phyloP scores from a whole-genome alignment of 2,797 vertebrate genomes.

The Hoplostethus mediterraneus region DNA sequence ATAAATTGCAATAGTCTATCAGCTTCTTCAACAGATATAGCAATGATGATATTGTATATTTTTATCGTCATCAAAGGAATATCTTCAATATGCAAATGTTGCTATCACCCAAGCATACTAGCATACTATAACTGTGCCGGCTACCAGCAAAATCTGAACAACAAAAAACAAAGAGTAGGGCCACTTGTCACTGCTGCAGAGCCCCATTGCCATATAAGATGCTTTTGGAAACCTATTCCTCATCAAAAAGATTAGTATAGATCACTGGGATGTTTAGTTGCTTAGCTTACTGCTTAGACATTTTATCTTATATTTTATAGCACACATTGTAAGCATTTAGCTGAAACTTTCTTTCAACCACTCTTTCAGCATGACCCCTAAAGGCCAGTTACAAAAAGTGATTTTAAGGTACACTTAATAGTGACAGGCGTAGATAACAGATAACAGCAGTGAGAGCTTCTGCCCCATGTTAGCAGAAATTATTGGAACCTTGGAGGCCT shows the following conservation, averaged over 20 bases:
- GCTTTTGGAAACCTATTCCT: too few species aligned
- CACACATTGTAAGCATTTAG: too few species aligned
- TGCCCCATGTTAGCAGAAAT: slow-evolving; percentile 39
- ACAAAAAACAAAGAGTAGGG: not conserved
- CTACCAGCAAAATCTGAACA: not conserved
- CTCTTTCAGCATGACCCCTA: not conserved
- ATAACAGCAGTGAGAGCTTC: slow-evolving; percentile 59
- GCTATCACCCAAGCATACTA: not conserved
- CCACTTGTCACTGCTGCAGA: not conserved
- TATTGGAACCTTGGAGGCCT: slow-evolving; percentile 21
- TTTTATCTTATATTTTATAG: too few species aligned
- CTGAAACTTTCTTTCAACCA: slow-evolving; percentile 5
- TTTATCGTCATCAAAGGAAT: too few species aligned
- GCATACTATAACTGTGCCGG: not conserved
- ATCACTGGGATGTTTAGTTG: not conserved
- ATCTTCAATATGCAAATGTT: too few species aligned
- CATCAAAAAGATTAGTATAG: too few species aligned
- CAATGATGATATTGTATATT: too few species aligned
- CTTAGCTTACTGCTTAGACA: not conserved
- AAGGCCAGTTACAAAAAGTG: slow-evolving; percentile 14
- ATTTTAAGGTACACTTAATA: slow-evolving; percentile 6
- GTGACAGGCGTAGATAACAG: slow-evolving; percentile 64
- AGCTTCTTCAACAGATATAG: too few species aligned
- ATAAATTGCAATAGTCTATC: too few species aligned
- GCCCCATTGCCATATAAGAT: not conserved